Percentiles rank a stretch among this genome's conserved stretches.
phyloP scores from a whole-genome alignment of 2,113 vertebrate genomes.

The Phycodurus eques region DNA sequence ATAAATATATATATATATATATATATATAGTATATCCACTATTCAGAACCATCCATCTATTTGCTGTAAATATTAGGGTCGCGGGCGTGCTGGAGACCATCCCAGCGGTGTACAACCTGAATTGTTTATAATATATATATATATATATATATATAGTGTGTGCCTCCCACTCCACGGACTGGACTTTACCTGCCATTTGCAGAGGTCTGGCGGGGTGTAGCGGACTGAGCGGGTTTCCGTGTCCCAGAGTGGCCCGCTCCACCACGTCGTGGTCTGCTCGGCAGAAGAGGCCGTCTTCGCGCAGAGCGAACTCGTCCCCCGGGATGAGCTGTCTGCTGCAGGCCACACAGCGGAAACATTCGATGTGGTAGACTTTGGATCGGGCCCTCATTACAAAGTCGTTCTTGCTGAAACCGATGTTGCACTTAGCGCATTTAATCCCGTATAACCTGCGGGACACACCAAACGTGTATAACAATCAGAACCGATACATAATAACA shows the following conservation, averaged over 20 bases:
- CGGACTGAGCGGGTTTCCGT: conserved; percentile 89
- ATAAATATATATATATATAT: no score
- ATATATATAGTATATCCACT: background rate
- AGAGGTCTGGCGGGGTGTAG: conserved; percentile 88
- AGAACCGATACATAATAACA: background rate
- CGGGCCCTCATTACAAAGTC: conserved; percentile 98
- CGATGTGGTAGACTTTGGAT: conserved; percentile 97
- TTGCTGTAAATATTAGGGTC: background rate
- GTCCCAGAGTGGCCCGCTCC: conserved; percentile 87
- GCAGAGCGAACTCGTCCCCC: conserved; percentile 93
- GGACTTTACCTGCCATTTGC: conserved; percentile 93
- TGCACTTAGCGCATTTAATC: conserved; percentile 98
- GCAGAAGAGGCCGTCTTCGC: conserved; percentile 96
- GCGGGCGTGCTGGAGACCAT: no score
- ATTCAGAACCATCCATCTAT: background rate
- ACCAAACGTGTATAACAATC: background rate
- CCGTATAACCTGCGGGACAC: conserved; percentile 86
- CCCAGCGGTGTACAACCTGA: no score
- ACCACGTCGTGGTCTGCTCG: conserved; percentile 95
- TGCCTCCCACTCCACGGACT: background rate
- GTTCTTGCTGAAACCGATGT: conserved; percentile 98
- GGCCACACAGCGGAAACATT: conserved; percentile 98
- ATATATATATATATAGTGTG: background rate
- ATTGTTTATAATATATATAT: no score
- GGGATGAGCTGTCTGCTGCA: conserved; percentile 98